Evolutionary conservation across 2,113 vertebrate species (phyloP), one percentile per base, ranked within the genome.

Genomic region (Otis tarda): DNA sequence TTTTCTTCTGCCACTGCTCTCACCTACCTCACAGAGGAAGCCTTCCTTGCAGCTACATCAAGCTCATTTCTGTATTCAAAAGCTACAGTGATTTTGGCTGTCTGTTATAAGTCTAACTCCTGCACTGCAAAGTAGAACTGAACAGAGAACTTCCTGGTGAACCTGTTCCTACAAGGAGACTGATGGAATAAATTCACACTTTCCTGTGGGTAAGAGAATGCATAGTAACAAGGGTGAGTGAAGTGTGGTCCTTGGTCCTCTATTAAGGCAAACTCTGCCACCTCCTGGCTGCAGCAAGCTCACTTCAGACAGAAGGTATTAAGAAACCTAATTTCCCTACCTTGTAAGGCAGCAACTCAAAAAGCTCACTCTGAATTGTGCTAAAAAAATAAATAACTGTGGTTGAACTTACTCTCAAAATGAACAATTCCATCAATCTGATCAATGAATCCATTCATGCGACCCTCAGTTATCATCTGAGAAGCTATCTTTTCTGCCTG

Each of bases 381-480:
- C n/a, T 47, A 56, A 59, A 39, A 50, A 6, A 41, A 2, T 2
- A 11, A 31, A 41, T 31, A 11, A 13, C 7, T 45, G 41, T n/a
- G 39, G 53, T 27, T 6, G 12, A 60, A 91, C 99, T 99, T 98
- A 99, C 99, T 99, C 98, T 99, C 99, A 98, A 99, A 99, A 97
- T 99, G 99, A 89, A 99, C 99, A 50, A 99, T 99, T 94, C 99
- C 98, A 12, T 99, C 99, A 74, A 99, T 99, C 97, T 99, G 99
- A 98, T 99, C 99, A 47, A 99, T 99, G 96, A 99, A 99, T 95
- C 99, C 99, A 10, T 99, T 99, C 99, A 99, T 99, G 41, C 99
- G 99, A 53, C 99, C 99, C 94, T 99, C 99, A 5, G 99, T 99
- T 97, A 99, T 99, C 99, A 99, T 99, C 95, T 99, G 99, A 27